These are phyloP conservation scores for Hemibagrus guttatus DNA, from an alignment of 2,797 vertebrate genomes.

Conservation along the genomic window DNA sequence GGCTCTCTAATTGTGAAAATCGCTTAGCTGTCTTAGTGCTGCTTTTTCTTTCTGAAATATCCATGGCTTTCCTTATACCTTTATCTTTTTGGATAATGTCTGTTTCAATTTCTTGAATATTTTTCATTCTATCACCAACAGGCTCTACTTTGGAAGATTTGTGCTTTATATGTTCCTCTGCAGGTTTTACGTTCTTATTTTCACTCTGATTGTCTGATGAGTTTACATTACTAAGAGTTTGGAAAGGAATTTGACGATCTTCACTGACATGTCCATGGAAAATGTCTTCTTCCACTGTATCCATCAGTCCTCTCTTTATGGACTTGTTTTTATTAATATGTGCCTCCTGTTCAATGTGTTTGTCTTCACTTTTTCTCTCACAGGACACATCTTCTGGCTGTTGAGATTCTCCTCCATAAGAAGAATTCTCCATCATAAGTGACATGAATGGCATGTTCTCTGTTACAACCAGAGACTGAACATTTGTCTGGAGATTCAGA, in stretches of 20 bases:
- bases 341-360: neutral
- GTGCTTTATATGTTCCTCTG: neutral
- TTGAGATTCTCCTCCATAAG: constrained; percentile 19
- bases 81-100: neutral
- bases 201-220: neutral
- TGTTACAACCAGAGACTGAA: neutral
- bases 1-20: neutral
- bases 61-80: neutral
- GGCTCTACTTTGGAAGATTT: constrained; percentile 1
- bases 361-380: neutral
- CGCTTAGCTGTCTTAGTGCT: neutral
- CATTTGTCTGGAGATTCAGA: neutral
- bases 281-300: neutral
- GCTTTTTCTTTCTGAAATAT: neutral
- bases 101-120: neutral
- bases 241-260: neutral
- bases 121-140: neutral
- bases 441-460: constrained; percentile 12
- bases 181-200: neutral
- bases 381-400: neutral
- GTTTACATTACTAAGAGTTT: neutral
- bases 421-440: neutral
- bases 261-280: neutral
- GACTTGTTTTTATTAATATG: neutral
- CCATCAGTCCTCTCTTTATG: too few relatives aligned